These are phyloP conservation scores for Stichopus horrens DNA, from an alignment of 53 echinoderm and acorn worm genomes.

Conservation along the genomic window DNA sequence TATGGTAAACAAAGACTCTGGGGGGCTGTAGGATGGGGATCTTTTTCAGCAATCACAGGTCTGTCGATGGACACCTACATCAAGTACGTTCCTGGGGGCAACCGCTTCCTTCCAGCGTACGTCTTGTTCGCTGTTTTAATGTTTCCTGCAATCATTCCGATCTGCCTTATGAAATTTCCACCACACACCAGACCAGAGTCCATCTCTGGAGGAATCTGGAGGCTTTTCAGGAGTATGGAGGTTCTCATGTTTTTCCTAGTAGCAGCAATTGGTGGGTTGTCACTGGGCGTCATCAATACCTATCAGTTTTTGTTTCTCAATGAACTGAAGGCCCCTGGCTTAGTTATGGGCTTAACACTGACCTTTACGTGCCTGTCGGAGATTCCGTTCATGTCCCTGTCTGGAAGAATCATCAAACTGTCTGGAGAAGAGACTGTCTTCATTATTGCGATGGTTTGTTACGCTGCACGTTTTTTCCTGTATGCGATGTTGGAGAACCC, in stretches of 20 bases:
- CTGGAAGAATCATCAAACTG: constrained; percentile 64
- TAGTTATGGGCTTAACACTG: constrained; percentile 85
- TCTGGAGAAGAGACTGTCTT: constrained; percentile 68
- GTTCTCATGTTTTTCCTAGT: constrained; percentile 62
- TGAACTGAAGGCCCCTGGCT: constrained; percentile 66
- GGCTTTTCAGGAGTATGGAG: constrained; percentile 48
- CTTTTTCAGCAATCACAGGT: constrained; percentile 59
- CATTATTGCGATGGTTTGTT: constrained; percentile 59
- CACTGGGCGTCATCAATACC: constrained; percentile 71
- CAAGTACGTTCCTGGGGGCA: constrained; percentile 24
- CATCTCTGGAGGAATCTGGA: constrained; percentile 46
- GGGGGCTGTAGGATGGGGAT: constrained; percentile 66
- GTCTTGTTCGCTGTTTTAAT: constrained; percentile 36
- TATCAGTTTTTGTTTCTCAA: constrained; percentile 82
- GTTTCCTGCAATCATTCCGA: constrained; percentile 4
- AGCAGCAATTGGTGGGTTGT: constrained; percentile 55
- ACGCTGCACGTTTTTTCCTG: constrained; percentile 56
- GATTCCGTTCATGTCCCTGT: constrained; percentile 81
- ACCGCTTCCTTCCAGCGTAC: constrained; percentile 60
- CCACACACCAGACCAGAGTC: constrained; percentile 53
- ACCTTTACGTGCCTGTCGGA: constrained; percentile 79
- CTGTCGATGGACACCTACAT: constrained; percentile 55
- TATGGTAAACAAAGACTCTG: constrained; percentile 71
- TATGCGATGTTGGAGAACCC: constrained; percentile 67
- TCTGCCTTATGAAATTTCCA: constrained; percentile 42